phyloP scores from a whole-genome alignment of 2,797 vertebrate species.

The Sparus aurata region DNA sequence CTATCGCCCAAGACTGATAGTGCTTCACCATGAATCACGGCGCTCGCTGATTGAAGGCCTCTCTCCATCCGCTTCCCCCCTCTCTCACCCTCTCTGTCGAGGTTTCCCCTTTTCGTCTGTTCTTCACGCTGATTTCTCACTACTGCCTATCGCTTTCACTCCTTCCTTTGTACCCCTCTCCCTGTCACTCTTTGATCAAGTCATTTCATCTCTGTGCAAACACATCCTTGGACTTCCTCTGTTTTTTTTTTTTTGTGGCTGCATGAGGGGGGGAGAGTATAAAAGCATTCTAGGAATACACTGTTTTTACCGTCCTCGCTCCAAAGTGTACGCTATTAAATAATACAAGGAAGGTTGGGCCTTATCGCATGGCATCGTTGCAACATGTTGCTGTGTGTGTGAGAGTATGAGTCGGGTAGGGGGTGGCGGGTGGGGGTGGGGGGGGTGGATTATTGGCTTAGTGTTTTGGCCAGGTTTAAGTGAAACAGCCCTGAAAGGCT shows the following conservation, averaged over 20 bases:
- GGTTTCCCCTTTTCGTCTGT: slow-evolving; percentile 41
- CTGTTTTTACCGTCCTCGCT: slow-evolving; percentile 50
- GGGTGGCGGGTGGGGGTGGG: slow-evolving; percentile 72
- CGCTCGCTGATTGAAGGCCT: slow-evolving; percentile 57
- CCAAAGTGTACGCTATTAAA: slow-evolving; percentile 71
- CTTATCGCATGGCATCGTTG: slow-evolving; percentile 55
- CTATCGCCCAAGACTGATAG: slow-evolving; percentile 68
- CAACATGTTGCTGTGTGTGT: slow-evolving; percentile 51
- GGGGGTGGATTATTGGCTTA: slow-evolving; percentile 93
- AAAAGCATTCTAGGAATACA: slow-evolving; percentile 61
- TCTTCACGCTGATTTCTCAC: slow-evolving; percentile 49
- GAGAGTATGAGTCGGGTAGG: slow-evolving; percentile 29
- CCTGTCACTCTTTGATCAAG: slow-evolving; percentile 55
- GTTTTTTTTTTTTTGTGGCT: slow-evolving; percentile 8
- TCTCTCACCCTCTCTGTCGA: slow-evolving; percentile 27
- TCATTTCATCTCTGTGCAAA: slow-evolving; percentile 52
- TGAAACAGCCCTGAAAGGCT: slow-evolving; percentile 92
- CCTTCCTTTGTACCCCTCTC: slow-evolving; percentile 23
- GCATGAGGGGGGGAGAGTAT: slow-evolving; percentile 25
- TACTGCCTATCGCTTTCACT: slow-evolving; percentile 27
- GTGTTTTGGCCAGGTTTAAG: slow-evolving; percentile 95
- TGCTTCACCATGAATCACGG: slow-evolving; percentile 62
- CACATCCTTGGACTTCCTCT: slow-evolving; percentile 11
- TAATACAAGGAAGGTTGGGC: slow-evolving; percentile 71
- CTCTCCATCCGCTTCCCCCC: slow-evolving; percentile 27